A percentile compares a stretch with the other conserved stretches of the same genome.
Evolutionary conservation across 2,113 vertebrate species (phyloP).

Genomic region (Lonchura striata): DNA sequence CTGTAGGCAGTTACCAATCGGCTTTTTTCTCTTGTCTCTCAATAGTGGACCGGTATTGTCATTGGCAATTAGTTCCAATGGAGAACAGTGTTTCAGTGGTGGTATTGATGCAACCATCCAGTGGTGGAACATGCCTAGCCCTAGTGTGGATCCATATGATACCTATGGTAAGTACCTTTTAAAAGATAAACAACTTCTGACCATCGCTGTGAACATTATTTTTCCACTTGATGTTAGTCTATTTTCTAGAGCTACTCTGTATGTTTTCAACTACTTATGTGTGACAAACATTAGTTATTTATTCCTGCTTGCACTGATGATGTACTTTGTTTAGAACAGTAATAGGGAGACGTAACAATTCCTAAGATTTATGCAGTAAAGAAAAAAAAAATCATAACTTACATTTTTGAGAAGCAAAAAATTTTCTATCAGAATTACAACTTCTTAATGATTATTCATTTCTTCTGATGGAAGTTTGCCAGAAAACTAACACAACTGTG

Average conservation of each 20-base stretch:
- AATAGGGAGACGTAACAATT: neutral
- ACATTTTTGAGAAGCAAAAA: neutral
- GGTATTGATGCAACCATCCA: constrained; percentile 94
- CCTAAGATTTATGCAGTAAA: neutral
- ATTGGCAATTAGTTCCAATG: constrained; percentile 89
- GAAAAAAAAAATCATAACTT: neutral
- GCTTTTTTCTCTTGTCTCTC: constrained; percentile 4
- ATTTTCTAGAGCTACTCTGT: neutral
- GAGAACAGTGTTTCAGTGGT: constrained; percentile 97
- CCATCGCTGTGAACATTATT: neutral
- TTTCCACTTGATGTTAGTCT: neutral
- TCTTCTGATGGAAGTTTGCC: neutral
- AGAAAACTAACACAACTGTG: neutral
- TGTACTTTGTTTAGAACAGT: neutral
- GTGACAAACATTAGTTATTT: neutral
- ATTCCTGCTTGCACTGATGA: neutral
- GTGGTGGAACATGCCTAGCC: constrained; percentile 98
- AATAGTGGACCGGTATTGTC: constrained; percentile 92
- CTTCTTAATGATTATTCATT: neutral
- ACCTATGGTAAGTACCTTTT: constrained; percentile 83
- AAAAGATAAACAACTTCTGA: neutral
- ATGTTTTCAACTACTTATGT: neutral
- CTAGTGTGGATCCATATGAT: constrained; percentile 96
- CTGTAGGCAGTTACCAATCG: neutral
- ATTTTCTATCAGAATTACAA: neutral